phyloP scores from a whole-genome alignment of 2,113 vertebrate genomes.

The Tychaedon coryphoeus region DNA sequence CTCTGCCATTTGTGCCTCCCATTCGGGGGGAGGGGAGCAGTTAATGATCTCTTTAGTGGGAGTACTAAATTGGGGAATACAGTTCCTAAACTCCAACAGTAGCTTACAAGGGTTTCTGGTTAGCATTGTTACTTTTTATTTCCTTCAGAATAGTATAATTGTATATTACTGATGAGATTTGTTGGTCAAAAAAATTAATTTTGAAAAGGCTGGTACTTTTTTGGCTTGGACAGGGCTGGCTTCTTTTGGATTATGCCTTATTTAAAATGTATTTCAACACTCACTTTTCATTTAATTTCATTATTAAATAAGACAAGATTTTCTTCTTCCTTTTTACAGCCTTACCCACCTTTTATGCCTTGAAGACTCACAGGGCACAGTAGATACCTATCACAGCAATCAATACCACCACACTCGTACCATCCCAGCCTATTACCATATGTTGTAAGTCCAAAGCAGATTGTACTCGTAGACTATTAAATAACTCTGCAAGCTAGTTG shows the following conservation, averaged over 20 bases:
- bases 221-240: not conserved
- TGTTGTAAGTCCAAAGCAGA: slow-evolving; percentile 77
- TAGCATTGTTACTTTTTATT: not conserved
- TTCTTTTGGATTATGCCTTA: not conserved
- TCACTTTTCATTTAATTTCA: not conserved
- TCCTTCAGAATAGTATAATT: not conserved
- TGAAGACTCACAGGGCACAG: slow-evolving; percentile 86
- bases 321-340: slow-evolving; percentile 67
- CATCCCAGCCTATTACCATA: slow-evolving; percentile 92
- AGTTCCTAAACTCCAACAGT: not conserved
- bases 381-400: slow-evolving; percentile 88
- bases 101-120: not conserved
- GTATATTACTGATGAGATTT: not conserved
- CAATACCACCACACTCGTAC: slow-evolving; percentile 87
- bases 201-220: not conserved
- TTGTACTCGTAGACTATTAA: not conserved
- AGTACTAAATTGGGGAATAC: not conserved
- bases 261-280: not conserved
- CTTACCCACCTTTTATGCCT: slow-evolving; percentile 91
- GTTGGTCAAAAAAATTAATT: not conserved
- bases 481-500: not conserved
- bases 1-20: not conserved
- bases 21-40: not conserved
- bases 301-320: not conserved
- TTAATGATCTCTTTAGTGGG: not conserved